Conservation (phyloP, 2,113 vertebrate species). For the Peromyscus polionotus region DNA sequence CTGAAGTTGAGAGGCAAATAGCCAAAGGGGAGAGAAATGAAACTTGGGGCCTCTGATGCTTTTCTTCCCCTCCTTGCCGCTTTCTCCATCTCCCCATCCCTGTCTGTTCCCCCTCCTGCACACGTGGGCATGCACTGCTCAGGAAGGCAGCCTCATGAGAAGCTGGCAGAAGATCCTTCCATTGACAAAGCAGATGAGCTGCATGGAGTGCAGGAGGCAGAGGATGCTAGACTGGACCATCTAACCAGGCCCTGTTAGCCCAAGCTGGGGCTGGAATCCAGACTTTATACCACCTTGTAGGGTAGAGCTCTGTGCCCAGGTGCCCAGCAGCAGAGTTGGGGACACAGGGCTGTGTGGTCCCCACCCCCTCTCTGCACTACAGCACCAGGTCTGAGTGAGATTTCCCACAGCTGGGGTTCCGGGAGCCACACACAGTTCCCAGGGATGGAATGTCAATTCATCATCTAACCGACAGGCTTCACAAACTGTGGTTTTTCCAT, state of each 20-base stretch:
- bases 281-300: too few relatives aligned
- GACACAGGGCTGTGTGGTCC: background rate
- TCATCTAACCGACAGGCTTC: accelerated
- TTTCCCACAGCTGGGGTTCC: background rate
- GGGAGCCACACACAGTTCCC: background rate
- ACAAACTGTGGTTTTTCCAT: background rate
- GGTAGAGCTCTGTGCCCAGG: accelerated
- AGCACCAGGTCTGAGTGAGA: background rate
- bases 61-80: background rate
- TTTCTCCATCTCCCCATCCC: background rate
- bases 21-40: background rate
- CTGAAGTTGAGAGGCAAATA: background rate
- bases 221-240: background rate
- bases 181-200: too few relatives aligned
- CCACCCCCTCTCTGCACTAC: too few relatives aligned
- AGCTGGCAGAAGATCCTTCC: accelerated
- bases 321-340: background rate
- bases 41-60: background rate
- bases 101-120: background rate
- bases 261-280: background rate
- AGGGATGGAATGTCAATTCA: background rate
- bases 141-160: accelerated
- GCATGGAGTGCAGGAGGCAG: background rate
- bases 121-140: accelerated
- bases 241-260: background rate